Evolutionary conservation across 2,797 vertebrate species (phyloP), one percentile per base, ranked within the genome.

Genomic region (Microcaecilia unicolor): DNA sequence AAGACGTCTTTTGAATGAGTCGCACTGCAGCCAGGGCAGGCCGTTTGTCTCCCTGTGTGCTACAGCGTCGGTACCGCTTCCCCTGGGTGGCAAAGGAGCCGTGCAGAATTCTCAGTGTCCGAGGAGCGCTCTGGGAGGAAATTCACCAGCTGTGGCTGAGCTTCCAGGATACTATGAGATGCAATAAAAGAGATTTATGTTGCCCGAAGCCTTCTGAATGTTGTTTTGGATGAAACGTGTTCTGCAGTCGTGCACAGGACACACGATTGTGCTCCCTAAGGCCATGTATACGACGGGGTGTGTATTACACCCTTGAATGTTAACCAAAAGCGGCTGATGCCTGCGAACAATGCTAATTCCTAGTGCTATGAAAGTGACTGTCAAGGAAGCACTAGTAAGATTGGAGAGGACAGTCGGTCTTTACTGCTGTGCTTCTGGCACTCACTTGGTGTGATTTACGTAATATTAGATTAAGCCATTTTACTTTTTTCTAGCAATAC

Each of bases 181-280:
- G 55, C 59, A 55, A 28, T 67, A 43, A 55, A 55, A 44, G 48
- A 44, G 64, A 55, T 56, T 66, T 0, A 14, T 40, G 44, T 58
- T 47, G 46, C 67, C 58, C 58, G 51, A 67, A 69, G 49, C 64
- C 69, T 71, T 22, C 67, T 63, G 58, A 30, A 34, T 15, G 38
- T 43, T 19, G 30, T 45, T 46, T 45, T 29, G 21, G 30, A 15
- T 18, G 13, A 14, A 15, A 8, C 35, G n/a, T 55, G 42, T 58
- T 28, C 53, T 41, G 34, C 51, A 51, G 23, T 37, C 8, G 24
- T 48, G 48, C 44, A 35, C 8, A 34, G 15, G 25, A 34, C 22
- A 10, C 6, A 19, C 15, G 10, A 45, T 33, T 5, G 24, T 40
- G 23, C 41, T 12, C 25, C 28, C 12, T 10, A 34, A 34, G 35